Base-by-base conservation (phyloP, 2,888 invertebrate genomes). In the Plagodis pulveraria region DNA sequence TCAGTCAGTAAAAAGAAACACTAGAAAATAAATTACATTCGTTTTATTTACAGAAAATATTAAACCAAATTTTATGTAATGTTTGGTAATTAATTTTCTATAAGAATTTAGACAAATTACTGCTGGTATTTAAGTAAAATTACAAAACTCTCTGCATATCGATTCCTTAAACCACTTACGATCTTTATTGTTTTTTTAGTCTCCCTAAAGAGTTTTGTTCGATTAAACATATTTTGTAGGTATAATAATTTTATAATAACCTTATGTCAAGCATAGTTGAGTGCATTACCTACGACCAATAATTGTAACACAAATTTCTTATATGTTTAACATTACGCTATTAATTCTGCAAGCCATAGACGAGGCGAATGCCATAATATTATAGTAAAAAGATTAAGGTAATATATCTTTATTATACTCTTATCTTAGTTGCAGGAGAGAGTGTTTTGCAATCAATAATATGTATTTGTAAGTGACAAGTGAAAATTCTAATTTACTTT, bases 41-140 rank as follows among this genome's bases (percentile, higher is more conserved):
- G 81, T 84, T 93, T 92, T 93, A 93, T 93, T 93, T 93, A 93
- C 93, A 93, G 91, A 90, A 90, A 91, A 90, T 89, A 86, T 84
- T 87, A 82, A 90, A 89, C 87, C 89, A 88, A 89, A 87, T 84
- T 84, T 81, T 84, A 84, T 85, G 80, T 72, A 70, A 79, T 80
- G 83, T 80, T 84, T 86, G 73, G 80, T 81, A 81, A 78, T 83
- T 78, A 82, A 84, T 79, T 83, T 84, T 77, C 76, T 80, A 79
- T 77, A 80, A 81, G 76, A 83, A 82, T 86, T 83, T 82, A 80
- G 86, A 85, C 82, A 83, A 87, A 85, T 80, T 86, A 85, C 77
- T 80, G 78, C 76, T 77, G 79, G 77, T 80, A 81, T 65, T 40
- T 73, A 77, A 65, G 73, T 77, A 78, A 77, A 79, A 71, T 71